Evolutionary conservation across 2,797 vertebrate species (phyloP), one percentile per base, ranked within the genome.

Genomic region (Gymnocypris eckloni): DNA sequence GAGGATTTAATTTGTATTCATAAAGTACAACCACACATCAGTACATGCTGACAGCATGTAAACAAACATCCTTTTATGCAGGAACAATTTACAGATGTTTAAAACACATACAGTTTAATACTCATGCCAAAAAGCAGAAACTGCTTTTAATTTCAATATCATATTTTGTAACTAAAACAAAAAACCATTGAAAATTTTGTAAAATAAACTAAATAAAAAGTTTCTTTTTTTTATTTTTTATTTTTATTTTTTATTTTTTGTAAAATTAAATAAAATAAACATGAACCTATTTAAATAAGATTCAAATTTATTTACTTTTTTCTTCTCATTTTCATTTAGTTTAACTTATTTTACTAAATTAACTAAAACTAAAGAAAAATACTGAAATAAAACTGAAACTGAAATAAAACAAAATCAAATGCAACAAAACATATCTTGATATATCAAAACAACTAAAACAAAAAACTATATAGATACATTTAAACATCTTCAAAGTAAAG

Each of bases 261-360:
- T n/a, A n/a, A n/a, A n/a, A n/a, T n/a, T n/a, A 43, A 71, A 13
- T 71, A n/a, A 71, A 45, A 25, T 25, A 72, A 70, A 64, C 56
- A 64, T 28, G 10, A 20, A 5, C 4, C 22, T 11, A 70, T 22
- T 70, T 5, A 70, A 12, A 70, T 20, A 5, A 22, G 11, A 10
- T 59, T 1, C 22, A 4, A 9, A n/a, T 11, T 8, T 16, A 54
- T 8, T 8, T 2, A 54, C 20, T 54, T 54, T 37, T 33, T 33
- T 33, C 28, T 33, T 33, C 28, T 33, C 1, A 37, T 67, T 67
- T 41, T 10, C 8, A 20, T 69, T 69, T 39, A 20, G 8, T 69
- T 20, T 20, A 20, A 39, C 37, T 20, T 69, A 20, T 20, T 69
- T 33, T 39, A 69, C 33, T 69, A 69, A 18, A 67, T 18, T 37